A percentile compares a stretch with the other conserved stretches of the same genome.
These are phyloP conservation scores for Athene cunicularia DNA, from an alignment of 2,113 vertebrate genomes.

Conservation along the genomic window DNA sequence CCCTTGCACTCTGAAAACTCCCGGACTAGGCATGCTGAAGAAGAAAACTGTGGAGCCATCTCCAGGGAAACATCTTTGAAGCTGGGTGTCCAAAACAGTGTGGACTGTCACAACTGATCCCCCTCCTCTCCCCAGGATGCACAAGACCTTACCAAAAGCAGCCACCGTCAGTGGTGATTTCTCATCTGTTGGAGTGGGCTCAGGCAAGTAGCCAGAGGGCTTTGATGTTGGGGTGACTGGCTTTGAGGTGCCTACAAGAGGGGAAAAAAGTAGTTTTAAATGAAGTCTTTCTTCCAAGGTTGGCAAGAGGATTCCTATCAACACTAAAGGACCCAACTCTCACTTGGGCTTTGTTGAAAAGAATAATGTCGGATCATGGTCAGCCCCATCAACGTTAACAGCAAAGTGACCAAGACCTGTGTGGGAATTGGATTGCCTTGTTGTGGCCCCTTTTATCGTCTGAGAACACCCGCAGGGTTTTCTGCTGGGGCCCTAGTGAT, in stretches of 20 bases:
- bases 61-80: not conserved
- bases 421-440: not conserved
- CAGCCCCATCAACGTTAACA: not conserved
- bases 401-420: not conserved
- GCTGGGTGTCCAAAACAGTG: not conserved
- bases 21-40: not conserved
- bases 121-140: not conserved
- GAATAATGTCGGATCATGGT: not conserved
- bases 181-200: not conserved
- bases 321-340: not conserved
- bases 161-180: constrained; percentile 41
- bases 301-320: not conserved
- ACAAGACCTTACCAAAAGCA: constrained; percentile 51
- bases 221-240: not conserved
- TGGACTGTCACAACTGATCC: not conserved
- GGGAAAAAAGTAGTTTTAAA: not conserved
- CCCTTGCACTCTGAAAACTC: not conserved
- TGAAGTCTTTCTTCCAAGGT: not conserved
- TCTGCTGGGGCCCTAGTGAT: not conserved
- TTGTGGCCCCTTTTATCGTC: not conserved
- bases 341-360: not conserved
- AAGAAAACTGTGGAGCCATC: not conserved
- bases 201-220: not conserved
- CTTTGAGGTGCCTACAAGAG: not conserved
- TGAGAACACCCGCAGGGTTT: not conserved